Evolutionary conservation across 2,113 vertebrate genomes (phyloP), one percentile per base, ranked within the genome.

Genomic region (Meleagris gallopavo): DNA sequence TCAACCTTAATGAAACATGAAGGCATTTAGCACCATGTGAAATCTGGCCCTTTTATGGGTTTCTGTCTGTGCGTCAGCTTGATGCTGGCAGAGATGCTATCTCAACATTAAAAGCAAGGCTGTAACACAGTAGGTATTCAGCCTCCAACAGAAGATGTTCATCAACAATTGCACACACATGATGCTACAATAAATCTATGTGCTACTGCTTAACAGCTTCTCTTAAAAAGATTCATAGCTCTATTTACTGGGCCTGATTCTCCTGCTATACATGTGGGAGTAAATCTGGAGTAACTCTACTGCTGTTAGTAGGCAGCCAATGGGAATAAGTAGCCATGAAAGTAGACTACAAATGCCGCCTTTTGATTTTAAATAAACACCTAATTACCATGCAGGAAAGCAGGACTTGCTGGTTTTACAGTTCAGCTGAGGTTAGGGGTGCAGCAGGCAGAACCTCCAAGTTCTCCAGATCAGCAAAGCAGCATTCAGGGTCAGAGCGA

Each of bases 171-270:
- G 96, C 94, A 79, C 86, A 86, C 95, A 93, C 88, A 95, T 96
- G 94, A 97, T 75, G 83, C 94, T 92, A 92, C 88, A 92, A 95
- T 97, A 96, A 96, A 97, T 97, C 95, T 70, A 36, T 41, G 88
- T 92, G 95, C 73, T 88, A 86, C 92, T 7, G 91, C 88, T 84
- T 96, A 95, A 94, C 88, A 91, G 95, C 92, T 93, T 95, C 94
- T 94, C 93, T 95, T 97, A 93, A 95, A 96, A 91, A 94, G 96
- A 97, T 94, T 95, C 96, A 96, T 60, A 65, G 95, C 83, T 95
- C 94, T 95, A 84, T 93, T 94, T 93, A 93, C 88, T 50, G 88
- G 88, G 88, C 70, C 95, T 92, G 70, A 94, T 94, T 91, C 94
- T 48, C 88, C 76, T 75, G 69, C 73, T 54, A 16, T 38, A 52